Conservation (phyloP, 2,797 vertebrate genomes). For the Pogonophryne albipinna region DNA sequence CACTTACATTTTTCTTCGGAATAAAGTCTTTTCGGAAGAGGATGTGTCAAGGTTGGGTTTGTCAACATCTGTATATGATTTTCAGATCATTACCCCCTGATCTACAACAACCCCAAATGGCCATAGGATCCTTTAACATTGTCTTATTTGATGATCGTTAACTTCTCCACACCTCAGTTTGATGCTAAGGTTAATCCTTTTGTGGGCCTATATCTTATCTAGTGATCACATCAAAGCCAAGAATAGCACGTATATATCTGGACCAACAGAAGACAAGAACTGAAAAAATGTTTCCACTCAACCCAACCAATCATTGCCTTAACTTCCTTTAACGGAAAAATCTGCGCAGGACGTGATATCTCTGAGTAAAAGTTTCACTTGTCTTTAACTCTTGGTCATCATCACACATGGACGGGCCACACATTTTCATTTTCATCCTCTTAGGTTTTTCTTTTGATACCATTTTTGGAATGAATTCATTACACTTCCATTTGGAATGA, state of each 20-base stretch:
- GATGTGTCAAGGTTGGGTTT: too few species aligned
- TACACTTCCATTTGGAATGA: neutral
- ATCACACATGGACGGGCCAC: slow-evolving; percentile 21
- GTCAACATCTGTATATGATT: too few species aligned
- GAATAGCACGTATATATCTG: neutral
- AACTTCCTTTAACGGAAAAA: slow-evolving; percentile 23
- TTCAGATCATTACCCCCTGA: too few species aligned
- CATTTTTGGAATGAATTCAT: neutral
- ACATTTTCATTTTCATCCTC: slow-evolving; percentile 13
- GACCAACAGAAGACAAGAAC: slow-evolving; percentile 19
- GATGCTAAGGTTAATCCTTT: neutral
- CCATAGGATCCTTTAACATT: neutral
- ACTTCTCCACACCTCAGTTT: neutral
- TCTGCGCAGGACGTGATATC: neutral
- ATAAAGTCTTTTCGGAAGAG: too few species aligned
- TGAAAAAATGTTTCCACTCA: slow-evolving; percentile 31
- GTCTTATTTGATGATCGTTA: neutral
- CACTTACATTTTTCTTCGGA: too few species aligned
- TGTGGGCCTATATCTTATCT: too few species aligned
- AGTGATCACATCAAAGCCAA: neutral
- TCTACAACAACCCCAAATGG: neutral
- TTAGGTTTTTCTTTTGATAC: slow-evolving; percentile 13
- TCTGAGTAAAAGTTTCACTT: neutral
- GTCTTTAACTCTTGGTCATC: neutral
- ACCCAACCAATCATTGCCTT: slow-evolving; percentile 11